Evolutionary conservation across 1,140 invertebrate species (phyloP).

Genomic region (Thrips palmi): DNA sequence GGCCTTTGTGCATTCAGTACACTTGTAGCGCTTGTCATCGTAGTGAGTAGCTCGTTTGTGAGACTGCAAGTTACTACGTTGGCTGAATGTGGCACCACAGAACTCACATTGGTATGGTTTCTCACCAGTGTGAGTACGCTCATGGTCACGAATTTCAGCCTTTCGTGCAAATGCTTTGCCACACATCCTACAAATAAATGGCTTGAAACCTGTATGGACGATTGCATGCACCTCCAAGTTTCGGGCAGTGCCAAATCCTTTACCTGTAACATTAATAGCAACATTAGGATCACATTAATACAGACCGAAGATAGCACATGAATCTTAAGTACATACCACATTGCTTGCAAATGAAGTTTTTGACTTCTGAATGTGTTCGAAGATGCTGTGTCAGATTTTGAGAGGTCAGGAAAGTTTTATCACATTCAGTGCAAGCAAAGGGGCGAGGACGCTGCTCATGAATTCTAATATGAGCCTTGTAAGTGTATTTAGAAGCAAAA

Average conservation of each 20-base stretch:
- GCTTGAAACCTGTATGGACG: constrained; percentile 49
- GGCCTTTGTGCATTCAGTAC: constrained; percentile 43
- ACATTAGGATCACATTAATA: not conserved
- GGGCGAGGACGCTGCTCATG: constrained; percentile 47
- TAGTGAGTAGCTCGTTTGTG: constrained; percentile 61
- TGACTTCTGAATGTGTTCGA: constrained; percentile 45
- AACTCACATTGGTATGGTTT: constrained; percentile 65
- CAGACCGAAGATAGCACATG: not conserved
- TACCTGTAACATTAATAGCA: constrained; percentile 27
- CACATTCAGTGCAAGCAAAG: constrained; percentile 42
- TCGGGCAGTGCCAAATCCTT: constrained; percentile 52
- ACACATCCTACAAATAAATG: constrained; percentile 47
- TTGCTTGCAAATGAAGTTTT: constrained; percentile 48
- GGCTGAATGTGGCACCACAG: constrained; percentile 56
- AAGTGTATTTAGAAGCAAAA: constrained; percentile 60
- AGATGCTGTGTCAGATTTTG: constrained; percentile 56
- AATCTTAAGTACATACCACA: constrained; percentile 33
- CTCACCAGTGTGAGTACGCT: constrained; percentile 70
- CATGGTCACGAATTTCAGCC: constrained; percentile 57
- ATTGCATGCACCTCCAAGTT: constrained; percentile 56
- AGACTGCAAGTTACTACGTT: constrained; percentile 59
- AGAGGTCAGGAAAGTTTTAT: constrained; percentile 52
- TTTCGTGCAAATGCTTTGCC: constrained; percentile 54
- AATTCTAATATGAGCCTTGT: constrained; percentile 53
- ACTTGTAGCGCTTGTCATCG: constrained; percentile 53